Percentiles rank a stretch among this genome's conserved stretches.
These are phyloP conservation scores for Pundamilia nyererei DNA, from an alignment of 2,113 vertebrate genomes.

Conservation along the genomic window DNA sequence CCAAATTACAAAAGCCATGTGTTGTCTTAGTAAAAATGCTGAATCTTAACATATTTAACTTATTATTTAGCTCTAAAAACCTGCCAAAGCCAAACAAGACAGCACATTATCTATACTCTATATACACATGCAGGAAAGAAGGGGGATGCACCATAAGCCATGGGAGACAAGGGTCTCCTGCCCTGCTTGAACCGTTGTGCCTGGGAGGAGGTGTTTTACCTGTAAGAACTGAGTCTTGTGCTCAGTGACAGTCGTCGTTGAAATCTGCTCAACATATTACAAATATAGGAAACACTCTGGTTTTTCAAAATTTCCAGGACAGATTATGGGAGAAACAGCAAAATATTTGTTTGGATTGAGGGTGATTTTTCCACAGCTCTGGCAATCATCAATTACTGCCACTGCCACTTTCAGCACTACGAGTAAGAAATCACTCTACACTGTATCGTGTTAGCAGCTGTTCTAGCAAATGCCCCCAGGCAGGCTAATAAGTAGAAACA, in stretches of 20 bases:
- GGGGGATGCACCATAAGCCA: constrained; percentile 2
- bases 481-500: not conserved
- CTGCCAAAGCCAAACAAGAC: not conserved
- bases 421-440: not conserved
- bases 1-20: not conserved
- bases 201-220: constrained; percentile 73
- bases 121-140: constrained; percentile 17
- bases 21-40: not conserved
- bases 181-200: constrained; percentile 1
- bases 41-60: not conserved
- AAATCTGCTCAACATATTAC: constrained; percentile 84
- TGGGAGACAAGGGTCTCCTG: not conserved
- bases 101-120: not conserved
- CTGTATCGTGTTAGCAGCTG: not conserved
- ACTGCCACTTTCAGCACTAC: not conserved
- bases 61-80: not conserved
- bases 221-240: constrained; percentile 63
- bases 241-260: constrained; percentile 66
- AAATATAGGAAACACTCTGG: constrained; percentile 63
- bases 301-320: constrained; percentile 53
- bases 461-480: not conserved
- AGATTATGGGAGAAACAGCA: constrained; percentile 53
- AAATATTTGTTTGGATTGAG: constrained; percentile 22
- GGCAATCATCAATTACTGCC: not conserved
- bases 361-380: constrained; percentile 68